Base-by-base conservation (phyloP, 1,140 invertebrate species). In the Armadillidium nasatum region DNA sequence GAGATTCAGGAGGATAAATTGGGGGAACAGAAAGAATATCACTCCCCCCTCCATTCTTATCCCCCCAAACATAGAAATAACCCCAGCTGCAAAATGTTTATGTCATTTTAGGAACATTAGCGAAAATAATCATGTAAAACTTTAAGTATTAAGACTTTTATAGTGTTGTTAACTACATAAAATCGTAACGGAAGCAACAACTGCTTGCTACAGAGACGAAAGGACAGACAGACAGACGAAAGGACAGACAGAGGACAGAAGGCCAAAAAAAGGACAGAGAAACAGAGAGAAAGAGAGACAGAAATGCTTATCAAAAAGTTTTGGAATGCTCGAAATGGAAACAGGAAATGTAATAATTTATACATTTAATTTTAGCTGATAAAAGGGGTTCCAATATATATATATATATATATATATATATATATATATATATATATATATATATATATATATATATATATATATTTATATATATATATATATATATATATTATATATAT, bases 91-190 rank as follows among this genome's bases (percentile, higher is more conserved):
- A 60, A 60, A 60, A 60, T 60, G 50, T 60, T 60, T 60, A 60
- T 60, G 7, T 15, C 50, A 7, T 60, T 60, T 15, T 60, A 7
- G 50, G 11, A 60, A 60, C 50, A 60, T 60, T 60, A 60, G 19
- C 50, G 50, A 60, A 60, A 60, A 60, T 60, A 60, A 60, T 60
- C 50, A 60, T 60, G 50, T 1, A 15, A 60, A 60, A 60, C 50
- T 60, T 60, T 60, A 60, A 60, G 19, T 60, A 60, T 60, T 60
- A 60, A 60, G 50, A 60, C 50, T 60, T 60, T 60, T 60, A 60
- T 60, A 60, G n/a, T 19, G 50, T 60, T 60, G 11, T 7, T 60
- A 60, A 60, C 50, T 60, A 60, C 50, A 60, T 60, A 60, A 60
- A 60, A 60, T 60, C 50, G 50, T 13, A 60, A 60, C 11, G 19